These are phyloP conservation scores for Drosophila sproati DNA, from an alignment of 1,140 invertebrate genomes.

Conservation along the genomic window DNA sequence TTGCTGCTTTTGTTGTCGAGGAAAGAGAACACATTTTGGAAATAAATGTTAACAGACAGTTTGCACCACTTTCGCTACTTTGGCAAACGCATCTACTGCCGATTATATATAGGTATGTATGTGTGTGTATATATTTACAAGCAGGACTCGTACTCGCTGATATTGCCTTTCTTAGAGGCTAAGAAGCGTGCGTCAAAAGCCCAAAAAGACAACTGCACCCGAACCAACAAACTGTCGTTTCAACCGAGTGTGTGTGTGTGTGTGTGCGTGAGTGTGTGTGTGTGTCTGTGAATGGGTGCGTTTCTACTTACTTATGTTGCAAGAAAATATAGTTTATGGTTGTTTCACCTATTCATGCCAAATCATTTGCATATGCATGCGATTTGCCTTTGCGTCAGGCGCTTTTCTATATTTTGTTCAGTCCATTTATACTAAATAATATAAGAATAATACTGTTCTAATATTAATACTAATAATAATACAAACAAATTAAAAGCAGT, in stretches of 20 bases:
- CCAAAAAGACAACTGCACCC: conserved; percentile 1
- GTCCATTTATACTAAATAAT: no score
- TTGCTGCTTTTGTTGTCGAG: neutral
- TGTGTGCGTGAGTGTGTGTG: conserved; percentile 18
- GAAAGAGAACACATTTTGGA: conserved; percentile 44
- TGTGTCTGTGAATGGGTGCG: conserved; percentile 11
- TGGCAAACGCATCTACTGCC: conserved; percentile 49
- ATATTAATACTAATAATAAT: no score
- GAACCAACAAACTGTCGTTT: conserved; percentile 15
- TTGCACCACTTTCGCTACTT: conserved; percentile 58
- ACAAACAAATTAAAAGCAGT: no score
- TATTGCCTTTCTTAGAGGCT: conserved; percentile 5
- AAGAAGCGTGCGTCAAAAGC: conserved; percentile 6
- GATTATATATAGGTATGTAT: conserved; percentile 11
- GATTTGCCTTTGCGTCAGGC: neutral
- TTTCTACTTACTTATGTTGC: conserved; percentile 1
- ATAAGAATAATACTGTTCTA: no score
- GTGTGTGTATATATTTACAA: neutral
- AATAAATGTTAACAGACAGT: conserved; percentile 75
- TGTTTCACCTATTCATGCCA: conserved; percentile 55
- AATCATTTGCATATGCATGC: conserved; percentile 50
- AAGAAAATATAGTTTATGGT: conserved; percentile 26
- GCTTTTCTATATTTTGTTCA: neutral
- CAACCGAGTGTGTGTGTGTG: conserved; percentile 2
- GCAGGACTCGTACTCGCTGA: neutral